These are phyloP conservation scores for Drosophila neonasuta DNA, from an alignment of 2,888 invertebrate species.

Conservation along the genomic window DNA sequence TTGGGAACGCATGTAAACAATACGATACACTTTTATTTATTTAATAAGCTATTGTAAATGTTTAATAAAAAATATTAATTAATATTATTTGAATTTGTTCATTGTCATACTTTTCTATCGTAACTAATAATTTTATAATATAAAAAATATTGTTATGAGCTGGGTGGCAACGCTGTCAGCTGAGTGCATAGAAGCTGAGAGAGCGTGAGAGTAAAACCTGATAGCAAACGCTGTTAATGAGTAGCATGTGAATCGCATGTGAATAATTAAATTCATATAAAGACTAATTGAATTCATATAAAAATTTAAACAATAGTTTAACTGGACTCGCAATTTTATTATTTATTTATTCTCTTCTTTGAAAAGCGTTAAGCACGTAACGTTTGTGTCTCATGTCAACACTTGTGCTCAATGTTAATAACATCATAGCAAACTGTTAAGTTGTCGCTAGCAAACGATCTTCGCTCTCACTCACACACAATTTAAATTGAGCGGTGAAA, in stretches of 20 bases:
- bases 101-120: background rate
- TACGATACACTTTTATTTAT: background rate
- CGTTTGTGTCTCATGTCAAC: background rate
- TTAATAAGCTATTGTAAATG: background rate
- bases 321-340: background rate
- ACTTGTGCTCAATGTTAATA: slow-evolving; percentile 15
- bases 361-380: slow-evolving; percentile 10
- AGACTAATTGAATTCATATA: slow-evolving; percentile 22
- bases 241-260: slow-evolving; percentile 38
- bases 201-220: slow-evolving; percentile 1
- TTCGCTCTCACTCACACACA: slow-evolving; percentile 29
- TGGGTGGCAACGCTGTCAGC: slow-evolving; percentile 45
- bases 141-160: background rate
- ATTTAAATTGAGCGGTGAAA: slow-evolving; percentile 23
- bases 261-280: slow-evolving; percentile 24
- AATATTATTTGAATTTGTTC: background rate
- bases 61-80: background rate
- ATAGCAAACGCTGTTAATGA: slow-evolving; percentile 18
- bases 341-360: background rate
- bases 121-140: background rate
- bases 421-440: slow-evolving; percentile 13
- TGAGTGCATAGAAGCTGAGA: slow-evolving; percentile 20
- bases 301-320: background rate
- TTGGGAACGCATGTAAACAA: background rate
- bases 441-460: slow-evolving; percentile 11